Conservation (phyloP, 2,888 invertebrate species). For the Sipha maydis region DNA sequence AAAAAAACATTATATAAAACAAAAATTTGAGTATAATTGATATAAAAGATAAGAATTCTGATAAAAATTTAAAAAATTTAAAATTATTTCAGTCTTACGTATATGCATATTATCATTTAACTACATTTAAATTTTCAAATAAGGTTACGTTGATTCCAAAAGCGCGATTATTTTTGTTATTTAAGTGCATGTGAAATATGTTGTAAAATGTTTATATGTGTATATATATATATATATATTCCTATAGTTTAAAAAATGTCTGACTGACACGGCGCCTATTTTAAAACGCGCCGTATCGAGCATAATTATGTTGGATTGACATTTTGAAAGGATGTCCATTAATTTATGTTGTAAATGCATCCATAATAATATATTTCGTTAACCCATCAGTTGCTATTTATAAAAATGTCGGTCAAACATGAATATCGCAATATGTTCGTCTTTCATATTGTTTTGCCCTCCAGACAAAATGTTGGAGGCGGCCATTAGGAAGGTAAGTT, state of each 20-base stretch:
- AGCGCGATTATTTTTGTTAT: neutral
- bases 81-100: no score
- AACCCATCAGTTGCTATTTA: neutral
- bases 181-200: neutral
- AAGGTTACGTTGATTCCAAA: neutral
- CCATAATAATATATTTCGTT: neutral
- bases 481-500: no score
- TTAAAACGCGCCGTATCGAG: neutral
- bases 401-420: neutral
- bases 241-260: neutral
- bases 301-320: constrained; percentile 25
- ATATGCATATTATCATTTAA: neutral
- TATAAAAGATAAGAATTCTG: no score
- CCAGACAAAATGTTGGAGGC: no score
- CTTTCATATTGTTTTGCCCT: no score
- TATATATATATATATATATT: neutral
- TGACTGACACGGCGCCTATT: neutral
- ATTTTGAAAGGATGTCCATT: constrained; percentile 30
- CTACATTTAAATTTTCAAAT: neutral
- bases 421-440: no score
- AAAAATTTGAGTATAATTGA: no score
- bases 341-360: neutral
- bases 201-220: neutral
- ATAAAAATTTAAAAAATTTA: no score
- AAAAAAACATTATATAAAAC: no score